Evolutionary conservation across 2,888 invertebrate species (phyloP).

Genomic region (Drosophila neotestacea): DNA sequence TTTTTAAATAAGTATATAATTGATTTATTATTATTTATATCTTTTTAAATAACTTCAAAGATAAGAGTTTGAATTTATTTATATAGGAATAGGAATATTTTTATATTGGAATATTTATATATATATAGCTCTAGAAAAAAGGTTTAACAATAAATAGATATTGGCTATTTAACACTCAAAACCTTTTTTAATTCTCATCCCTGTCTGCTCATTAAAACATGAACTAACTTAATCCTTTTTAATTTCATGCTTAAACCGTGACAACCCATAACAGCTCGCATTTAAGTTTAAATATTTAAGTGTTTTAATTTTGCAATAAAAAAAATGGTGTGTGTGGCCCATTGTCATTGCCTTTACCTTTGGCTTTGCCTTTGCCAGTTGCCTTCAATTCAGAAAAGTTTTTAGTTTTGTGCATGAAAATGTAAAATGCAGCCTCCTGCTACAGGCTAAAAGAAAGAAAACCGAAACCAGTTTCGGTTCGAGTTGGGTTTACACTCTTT

Average conservation of each 20-base stretch:
- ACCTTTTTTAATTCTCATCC: neutral
- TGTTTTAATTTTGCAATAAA: conserved; percentile 41
- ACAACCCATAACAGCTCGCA: neutral
- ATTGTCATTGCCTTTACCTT: conserved; percentile 24
- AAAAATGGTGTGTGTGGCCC: conserved; percentile 33
- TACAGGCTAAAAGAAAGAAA: conserved; percentile 57
- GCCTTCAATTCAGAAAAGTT: conserved; percentile 61
- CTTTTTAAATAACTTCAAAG: too few species aligned
- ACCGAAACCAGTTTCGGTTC: conserved; percentile 69
- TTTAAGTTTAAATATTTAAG: conserved; percentile 8
- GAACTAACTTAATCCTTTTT: conserved; percentile 5
- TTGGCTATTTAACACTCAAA: neutral
- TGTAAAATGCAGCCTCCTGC: conserved; percentile 55
- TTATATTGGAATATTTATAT: too few species aligned
- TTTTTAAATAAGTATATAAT: too few species aligned
- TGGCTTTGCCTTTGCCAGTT: conserved; percentile 25
- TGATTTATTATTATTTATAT: too few species aligned
- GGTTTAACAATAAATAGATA: too few species aligned
- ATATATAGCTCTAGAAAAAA: too few species aligned
- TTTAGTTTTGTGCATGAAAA: conserved; percentile 71
- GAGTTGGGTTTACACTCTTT: conserved; percentile 51
- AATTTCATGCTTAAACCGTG: conserved; percentile 38
- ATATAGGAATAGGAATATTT: too few species aligned
- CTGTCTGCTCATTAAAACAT: too few species aligned
- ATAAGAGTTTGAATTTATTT: too few species aligned